Conservation (phyloP, 1,140 invertebrate genomes). For the Pseudomyrmex flavicornis region DNA sequence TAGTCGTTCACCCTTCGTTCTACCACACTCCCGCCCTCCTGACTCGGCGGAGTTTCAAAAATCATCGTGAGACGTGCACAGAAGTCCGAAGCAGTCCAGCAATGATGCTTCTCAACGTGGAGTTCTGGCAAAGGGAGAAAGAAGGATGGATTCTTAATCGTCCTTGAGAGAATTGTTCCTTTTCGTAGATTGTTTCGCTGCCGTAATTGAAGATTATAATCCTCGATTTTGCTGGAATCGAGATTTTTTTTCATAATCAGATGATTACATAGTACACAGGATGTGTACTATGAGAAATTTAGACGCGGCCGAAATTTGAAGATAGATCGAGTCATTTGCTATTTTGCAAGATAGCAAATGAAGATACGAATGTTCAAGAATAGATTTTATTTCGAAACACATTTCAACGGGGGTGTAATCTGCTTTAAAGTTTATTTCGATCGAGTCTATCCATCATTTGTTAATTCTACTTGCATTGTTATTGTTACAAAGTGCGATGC, state of each 20-base stretch:
- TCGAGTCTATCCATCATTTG: neutral
- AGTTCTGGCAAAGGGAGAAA: neutral
- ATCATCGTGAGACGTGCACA: constrained; percentile 58
- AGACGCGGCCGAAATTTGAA: no score
- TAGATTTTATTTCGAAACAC: neutral
- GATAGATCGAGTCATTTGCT: no score
- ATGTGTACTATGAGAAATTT: no score
- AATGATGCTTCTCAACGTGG: neutral
- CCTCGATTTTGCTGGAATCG: neutral
- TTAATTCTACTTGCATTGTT: neutral
- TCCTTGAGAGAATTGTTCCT: neutral
- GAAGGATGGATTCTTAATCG: constrained; percentile 22
- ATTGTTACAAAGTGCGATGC: neutral
- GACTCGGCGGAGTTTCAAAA: constrained; percentile 49
- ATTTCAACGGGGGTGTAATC: neutral
- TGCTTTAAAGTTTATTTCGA: neutral
- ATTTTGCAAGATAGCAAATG: neutral
- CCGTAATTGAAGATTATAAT: constrained; percentile 30
- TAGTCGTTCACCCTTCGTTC: neutral
- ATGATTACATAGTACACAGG: neutral
- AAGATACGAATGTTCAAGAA: neutral
- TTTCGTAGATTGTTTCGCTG: neutral
- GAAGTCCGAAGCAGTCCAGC: constrained; percentile 20
- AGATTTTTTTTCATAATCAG: neutral
- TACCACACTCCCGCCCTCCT: neutral